These are phyloP conservation scores for Craterocephalus amniculus DNA, from an alignment of 2,797 vertebrate species.

Conservation along the genomic window DNA sequence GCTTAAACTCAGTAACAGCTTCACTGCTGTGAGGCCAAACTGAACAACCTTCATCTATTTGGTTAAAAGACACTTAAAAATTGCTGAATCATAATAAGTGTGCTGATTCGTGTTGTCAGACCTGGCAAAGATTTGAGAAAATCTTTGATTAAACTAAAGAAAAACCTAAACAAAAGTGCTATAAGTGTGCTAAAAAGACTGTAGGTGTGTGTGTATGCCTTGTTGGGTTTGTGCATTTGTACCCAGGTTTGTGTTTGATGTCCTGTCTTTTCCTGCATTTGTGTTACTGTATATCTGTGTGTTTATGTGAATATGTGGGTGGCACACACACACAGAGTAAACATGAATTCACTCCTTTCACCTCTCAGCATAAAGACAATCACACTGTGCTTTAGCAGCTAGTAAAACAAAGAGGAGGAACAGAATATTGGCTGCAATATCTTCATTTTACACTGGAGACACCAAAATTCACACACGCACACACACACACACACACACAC, in stretches of 20 bases:
- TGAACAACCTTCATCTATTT: not conserved
- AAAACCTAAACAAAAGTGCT: not conserved
- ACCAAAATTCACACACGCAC: conserved; percentile 46
- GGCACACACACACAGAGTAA: conserved; percentile 12
- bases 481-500: conserved; percentile 4
- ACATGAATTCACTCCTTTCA: conserved; percentile 38
- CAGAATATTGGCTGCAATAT: conserved; percentile 13
- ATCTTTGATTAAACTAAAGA: not conserved
- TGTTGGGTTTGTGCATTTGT: not conserved
- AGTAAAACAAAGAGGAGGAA: conserved; percentile 47
- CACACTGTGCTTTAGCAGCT: conserved; percentile 53
- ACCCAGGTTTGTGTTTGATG: too few relatives aligned
- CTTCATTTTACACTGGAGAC: conserved; percentile 53
- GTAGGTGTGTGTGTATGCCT: too few relatives aligned
- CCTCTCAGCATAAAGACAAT: conserved; percentile 55
- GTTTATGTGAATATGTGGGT: conserved; percentile 37
- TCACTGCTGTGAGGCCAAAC: not conserved
- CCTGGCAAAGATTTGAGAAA: not conserved
- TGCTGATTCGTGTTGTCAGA: not conserved
- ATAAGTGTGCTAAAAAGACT: conserved; percentile 3
- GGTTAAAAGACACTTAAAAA: not conserved
- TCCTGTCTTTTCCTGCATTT: too few relatives aligned
- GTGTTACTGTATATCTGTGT: conserved; percentile 32
- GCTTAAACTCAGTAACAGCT: too few relatives aligned
- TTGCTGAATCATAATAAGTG: not conserved